These are phyloP conservation scores for Pocota personata DNA, from an alignment of 2,888 invertebrate genomes.

Conservation along the genomic window DNA sequence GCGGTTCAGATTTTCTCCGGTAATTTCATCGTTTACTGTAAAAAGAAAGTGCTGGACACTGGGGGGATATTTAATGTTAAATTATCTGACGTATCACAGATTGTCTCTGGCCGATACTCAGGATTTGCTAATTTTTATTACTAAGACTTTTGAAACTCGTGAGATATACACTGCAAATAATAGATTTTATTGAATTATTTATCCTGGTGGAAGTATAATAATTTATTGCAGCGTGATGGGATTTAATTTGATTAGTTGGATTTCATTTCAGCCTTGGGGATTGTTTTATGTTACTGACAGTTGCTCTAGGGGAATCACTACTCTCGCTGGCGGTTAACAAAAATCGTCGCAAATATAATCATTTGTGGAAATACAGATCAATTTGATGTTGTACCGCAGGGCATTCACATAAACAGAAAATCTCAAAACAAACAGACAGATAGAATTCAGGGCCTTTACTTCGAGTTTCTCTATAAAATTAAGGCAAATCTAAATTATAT, in stretches of 20 bases:
- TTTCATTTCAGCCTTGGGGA: background rate
- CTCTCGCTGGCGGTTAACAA: background rate
- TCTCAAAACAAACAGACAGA: too few relatives aligned
- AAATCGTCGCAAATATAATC: conserved; percentile 2
- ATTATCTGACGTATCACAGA: conserved; percentile 60
- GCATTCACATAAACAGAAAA: too few relatives aligned
- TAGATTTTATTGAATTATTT: conserved; percentile 35
- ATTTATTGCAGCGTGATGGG: conserved; percentile 47
- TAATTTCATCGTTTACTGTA: conserved; percentile 38
- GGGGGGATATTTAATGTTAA: conserved; percentile 56
- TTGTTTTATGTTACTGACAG: conserved; percentile 35
- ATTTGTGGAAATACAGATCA: background rate
- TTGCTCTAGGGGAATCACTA: conserved; percentile 8
- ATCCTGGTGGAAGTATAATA: conserved; percentile 48
- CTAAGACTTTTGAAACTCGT: background rate
- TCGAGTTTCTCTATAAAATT: too few relatives aligned
- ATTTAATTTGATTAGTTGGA: conserved; percentile 60
- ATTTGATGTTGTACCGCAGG: background rate
- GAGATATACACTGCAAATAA: background rate
- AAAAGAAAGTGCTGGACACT: conserved; percentile 66
- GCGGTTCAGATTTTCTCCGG: conserved; percentile 55
- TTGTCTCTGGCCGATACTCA: conserved; percentile 31
- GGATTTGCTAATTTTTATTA: conserved; percentile 9
- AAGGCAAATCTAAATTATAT: too few relatives aligned
- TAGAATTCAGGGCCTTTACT: too few relatives aligned